Evolutionary conservation across 64 coral and sea anemone genomes (phyloP).

Genomic region (Cladopsammia gracilis): DNA sequence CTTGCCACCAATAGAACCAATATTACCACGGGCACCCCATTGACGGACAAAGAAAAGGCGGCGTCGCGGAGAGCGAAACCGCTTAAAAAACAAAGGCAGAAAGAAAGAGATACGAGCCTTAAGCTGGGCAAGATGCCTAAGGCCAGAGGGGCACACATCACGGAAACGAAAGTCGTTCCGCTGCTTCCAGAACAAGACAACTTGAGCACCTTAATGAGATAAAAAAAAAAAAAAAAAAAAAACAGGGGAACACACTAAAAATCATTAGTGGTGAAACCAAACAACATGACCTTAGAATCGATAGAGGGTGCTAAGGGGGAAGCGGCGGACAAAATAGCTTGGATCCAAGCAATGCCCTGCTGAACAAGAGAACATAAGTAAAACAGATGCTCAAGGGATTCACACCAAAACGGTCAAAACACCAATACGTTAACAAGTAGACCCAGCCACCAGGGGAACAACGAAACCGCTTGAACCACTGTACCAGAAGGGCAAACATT

Average conservation of each 20-base stretch:
- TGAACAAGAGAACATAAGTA: neutral
- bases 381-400: neutral
- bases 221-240: neutral
- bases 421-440: no score
- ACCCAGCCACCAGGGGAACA: no score
- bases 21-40: no score
- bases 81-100: neutral
- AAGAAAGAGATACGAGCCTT: neutral
- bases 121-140: neutral
- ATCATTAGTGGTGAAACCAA: neutral
- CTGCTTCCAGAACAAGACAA: neutral
- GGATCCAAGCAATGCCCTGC: neutral
- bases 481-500: no score
- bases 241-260: neutral
- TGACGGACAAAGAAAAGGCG: neutral
- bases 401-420: no score
- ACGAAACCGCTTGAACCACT: no score
- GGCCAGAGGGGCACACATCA: neutral
- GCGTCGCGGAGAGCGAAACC: neutral
- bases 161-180: conserved; percentile 1
- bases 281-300: neutral
- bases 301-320: neutral
- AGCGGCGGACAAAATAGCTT: neutral
- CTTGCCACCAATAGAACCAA: no score
- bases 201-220: neutral